Evolutionary conservation across 2,888 invertebrate genomes (phyloP).

Genomic region (Phania funesta): DNA sequence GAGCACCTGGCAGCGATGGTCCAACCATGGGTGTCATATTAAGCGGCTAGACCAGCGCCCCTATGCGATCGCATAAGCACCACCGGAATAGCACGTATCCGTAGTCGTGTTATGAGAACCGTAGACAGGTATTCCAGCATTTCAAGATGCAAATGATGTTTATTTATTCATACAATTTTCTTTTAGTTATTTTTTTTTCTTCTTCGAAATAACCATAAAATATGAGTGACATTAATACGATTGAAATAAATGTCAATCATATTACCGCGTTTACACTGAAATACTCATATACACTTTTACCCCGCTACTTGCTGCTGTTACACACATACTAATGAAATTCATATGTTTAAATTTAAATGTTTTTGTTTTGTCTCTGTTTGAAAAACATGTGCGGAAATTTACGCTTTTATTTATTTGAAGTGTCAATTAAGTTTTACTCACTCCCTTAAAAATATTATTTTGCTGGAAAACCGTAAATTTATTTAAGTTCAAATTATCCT

Average conservation of each 20-base stretch:
- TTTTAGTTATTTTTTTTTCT: neutral
- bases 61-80: too few species aligned
- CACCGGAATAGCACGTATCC: neutral
- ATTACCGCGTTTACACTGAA: slow-evolving; percentile 34
- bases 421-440: too few species aligned
- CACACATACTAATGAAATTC: neutral
- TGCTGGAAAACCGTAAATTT: too few species aligned
- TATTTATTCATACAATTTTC: slow-evolving; percentile 10
- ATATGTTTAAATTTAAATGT: neutral
- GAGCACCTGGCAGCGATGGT: too few species aligned
- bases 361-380: neutral
- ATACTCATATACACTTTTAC: neutral
- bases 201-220: slow-evolving; percentile 50
- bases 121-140: slow-evolving; percentile 1
- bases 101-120: neutral
- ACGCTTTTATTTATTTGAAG: slow-evolving; percentile 2
- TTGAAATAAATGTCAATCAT: slow-evolving; percentile 75
- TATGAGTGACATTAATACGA: slow-evolving; percentile 77
- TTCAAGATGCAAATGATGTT: neutral
- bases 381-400: neutral
- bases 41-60: too few species aligned
- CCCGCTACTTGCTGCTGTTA: neutral
- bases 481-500: too few species aligned
- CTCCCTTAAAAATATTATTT: neutral
- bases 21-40: too few species aligned